A percentile compares a stretch with the other conserved stretches of the same genome.
Evolutionary conservation across 2,113 vertebrate species (phyloP).

Genomic region (Natator depressus): DNA sequence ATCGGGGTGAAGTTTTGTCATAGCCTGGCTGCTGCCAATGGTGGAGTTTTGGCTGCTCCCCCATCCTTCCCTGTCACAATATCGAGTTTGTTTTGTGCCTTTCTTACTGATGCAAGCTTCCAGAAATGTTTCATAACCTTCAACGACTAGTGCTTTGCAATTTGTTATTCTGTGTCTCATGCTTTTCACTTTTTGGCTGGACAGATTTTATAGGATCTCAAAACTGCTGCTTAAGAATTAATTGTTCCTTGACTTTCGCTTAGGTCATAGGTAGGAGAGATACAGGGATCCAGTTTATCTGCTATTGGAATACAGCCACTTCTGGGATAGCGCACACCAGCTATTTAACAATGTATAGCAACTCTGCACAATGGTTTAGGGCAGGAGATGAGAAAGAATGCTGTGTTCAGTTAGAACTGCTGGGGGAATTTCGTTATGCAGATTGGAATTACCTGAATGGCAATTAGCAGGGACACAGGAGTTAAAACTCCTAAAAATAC

Average conservation of each 20-base stretch:
- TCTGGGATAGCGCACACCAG: rapidly evolving
- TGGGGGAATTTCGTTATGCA: not conserved
- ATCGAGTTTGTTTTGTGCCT: not conserved
- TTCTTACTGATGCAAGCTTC: slow-evolving; percentile 5
- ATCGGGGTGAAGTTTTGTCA: not conserved
- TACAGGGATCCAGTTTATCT: not conserved
- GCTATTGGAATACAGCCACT: not conserved
- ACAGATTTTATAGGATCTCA: not conserved
- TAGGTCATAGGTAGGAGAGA: not conserved
- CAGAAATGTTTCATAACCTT: not conserved
- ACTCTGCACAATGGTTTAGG: rapidly evolving
- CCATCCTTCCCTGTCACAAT: not conserved
- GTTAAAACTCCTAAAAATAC: not conserved
- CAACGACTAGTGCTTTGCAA: not conserved
- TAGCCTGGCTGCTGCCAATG: not conserved
- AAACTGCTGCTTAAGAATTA: not conserved
- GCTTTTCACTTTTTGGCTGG: not conserved
- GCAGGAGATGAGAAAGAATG: not conserved
- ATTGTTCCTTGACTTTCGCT: not conserved
- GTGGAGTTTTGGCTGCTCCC: not conserved
- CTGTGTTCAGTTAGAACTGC: not conserved
- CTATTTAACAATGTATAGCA: not conserved
- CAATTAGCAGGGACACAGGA: not conserved
- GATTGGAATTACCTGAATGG: not conserved
- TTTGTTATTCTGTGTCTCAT: not conserved